These are phyloP conservation scores for Myotis pilosus DNA, from an alignment of 2,797 vertebrate species.

Conservation along the genomic window DNA sequence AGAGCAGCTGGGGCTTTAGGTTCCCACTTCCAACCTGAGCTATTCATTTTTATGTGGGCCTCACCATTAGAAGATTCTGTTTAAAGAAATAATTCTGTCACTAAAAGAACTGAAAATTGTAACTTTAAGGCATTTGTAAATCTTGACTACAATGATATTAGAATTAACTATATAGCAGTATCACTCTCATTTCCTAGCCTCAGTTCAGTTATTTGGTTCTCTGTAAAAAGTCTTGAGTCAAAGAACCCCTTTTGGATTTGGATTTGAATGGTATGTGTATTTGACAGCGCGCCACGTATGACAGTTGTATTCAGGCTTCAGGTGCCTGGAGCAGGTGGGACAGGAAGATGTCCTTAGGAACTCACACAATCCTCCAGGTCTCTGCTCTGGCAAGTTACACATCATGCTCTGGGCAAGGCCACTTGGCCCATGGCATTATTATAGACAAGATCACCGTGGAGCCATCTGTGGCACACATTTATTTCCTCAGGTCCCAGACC, in stretches of 20 bases:
- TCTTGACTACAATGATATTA: neutral
- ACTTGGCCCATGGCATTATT: slow-evolving; percentile 17
- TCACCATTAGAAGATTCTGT: neutral
- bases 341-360: neutral
- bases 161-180: neutral
- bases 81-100: neutral
- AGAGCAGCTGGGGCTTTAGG: neutral
- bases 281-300: neutral
- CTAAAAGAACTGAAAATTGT: neutral
- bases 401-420: slow-evolving; percentile 7
- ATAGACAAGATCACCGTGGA: neutral
- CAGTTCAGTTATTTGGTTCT: neutral
- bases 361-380: neutral
- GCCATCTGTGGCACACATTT: neutral
- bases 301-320: neutral
- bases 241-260: neutral
- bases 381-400: neutral
- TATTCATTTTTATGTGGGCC: neutral
- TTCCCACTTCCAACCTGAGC: neutral
- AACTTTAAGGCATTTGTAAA: neutral
- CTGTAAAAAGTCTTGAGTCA: neutral
- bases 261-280: neutral
- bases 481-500: slow-evolving; percentile 42
- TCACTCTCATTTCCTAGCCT: neutral
- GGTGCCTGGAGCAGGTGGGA: neutral